Percentiles rank a stretch among this genome's conserved stretches.
Conservation (phyloP, 1,140 invertebrate species). For the Hesperophylax magnus region DNA sequence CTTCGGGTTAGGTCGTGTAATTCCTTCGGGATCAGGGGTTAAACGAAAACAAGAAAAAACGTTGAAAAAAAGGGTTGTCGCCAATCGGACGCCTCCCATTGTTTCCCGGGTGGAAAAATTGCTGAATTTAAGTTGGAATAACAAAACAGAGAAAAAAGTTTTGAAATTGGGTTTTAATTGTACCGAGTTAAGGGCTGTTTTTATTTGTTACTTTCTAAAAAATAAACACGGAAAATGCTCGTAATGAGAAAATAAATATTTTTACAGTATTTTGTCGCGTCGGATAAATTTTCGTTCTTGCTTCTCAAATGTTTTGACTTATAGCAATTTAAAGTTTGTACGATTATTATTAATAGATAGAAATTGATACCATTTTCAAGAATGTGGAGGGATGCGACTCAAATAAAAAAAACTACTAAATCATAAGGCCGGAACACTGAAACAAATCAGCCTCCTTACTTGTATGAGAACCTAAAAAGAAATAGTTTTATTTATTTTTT, state of each 20-base stretch:
- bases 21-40: conserved; percentile 31
- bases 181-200: not conserved
- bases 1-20: conserved; percentile 9
- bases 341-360: too few species aligned
- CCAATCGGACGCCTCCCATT: conserved; percentile 13
- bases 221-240: not conserved
- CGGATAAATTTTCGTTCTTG: not conserved
- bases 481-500: too few species aligned
- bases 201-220: not conserved
- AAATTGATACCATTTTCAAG: too few species aligned
- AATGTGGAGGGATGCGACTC: too few species aligned
- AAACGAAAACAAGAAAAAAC: conserved; percentile 16
- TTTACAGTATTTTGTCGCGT: not conserved
- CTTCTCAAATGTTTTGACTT: not conserved
- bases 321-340: too few species aligned
- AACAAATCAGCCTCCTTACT: too few species aligned
- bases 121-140: not conserved
- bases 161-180: not conserved
- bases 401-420: too few species aligned
- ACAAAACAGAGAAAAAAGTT: not conserved
- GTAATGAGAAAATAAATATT: not conserved
- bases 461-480: too few species aligned
- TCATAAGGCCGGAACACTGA: too few species aligned
- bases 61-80: conserved; percentile 8
- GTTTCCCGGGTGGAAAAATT: not conserved